phyloP scores from a whole-genome alignment of 2,888 invertebrate species.

The Mamestra brassicae region DNA sequence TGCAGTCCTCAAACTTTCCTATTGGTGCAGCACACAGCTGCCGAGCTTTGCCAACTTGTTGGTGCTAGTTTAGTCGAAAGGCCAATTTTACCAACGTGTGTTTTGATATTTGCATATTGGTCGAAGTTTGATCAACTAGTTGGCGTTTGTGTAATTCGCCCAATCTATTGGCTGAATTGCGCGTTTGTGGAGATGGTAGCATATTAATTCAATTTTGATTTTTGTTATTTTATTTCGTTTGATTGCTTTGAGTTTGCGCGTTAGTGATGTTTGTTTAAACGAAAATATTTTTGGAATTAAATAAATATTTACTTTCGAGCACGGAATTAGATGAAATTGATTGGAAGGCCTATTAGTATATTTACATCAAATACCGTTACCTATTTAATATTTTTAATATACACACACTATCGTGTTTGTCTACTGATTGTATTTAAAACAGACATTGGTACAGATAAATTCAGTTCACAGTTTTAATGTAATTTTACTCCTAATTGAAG shows the following conservation, averaged over 20 bases:
- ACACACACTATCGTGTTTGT: neutral
- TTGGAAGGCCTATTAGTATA: neutral
- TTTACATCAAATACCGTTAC: slow-evolving; percentile 10
- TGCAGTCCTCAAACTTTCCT: slow-evolving; percentile 65
- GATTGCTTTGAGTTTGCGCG: slow-evolving; percentile 1
- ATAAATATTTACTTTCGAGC: slow-evolving; percentile 16
- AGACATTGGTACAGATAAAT: neutral
- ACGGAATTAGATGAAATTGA: neutral
- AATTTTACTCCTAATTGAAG: neutral
- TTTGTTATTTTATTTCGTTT: slow-evolving; percentile 31
- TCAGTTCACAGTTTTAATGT: neutral
- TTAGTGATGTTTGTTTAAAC: slow-evolving; percentile 6
- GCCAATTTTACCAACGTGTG: slow-evolving; percentile 49
- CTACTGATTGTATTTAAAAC: slow-evolving; percentile 2
- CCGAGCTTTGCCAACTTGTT: slow-evolving; percentile 47
- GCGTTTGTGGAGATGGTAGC: neutral
- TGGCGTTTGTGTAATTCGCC: slow-evolving; percentile 30
- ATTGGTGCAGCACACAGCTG: slow-evolving; percentile 42
- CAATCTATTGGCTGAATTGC: slow-evolving; percentile 12
- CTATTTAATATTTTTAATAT: neutral
- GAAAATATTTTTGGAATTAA: slow-evolving; percentile 9
- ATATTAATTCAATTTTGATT: neutral
- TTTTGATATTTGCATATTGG: slow-evolving; percentile 52
- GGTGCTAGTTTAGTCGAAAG: slow-evolving; percentile 54
- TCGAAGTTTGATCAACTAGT: slow-evolving; percentile 36